phyloP scores from a whole-genome alignment of 2,888 invertebrate genomes.

The Drosophila heteroneura region DNA sequence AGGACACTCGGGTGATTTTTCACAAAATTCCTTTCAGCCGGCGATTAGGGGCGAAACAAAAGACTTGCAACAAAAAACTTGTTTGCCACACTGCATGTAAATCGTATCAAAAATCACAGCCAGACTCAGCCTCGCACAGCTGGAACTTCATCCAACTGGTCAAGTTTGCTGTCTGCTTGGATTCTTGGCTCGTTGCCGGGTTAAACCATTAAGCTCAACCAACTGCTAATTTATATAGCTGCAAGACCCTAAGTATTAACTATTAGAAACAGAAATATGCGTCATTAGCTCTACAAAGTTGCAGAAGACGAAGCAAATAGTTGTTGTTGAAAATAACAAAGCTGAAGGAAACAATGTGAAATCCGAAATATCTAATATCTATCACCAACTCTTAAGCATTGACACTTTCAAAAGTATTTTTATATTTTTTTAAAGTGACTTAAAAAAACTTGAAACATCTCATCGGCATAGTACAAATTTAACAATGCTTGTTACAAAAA shows the following conservation, averaged over 20 bases:
- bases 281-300: constrained; percentile 66
- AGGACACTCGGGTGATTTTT: constrained; percentile 69
- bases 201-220: constrained; percentile 44
- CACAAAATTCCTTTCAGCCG: constrained; percentile 52
- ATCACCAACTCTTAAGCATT: background rate
- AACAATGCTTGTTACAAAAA: too few relatives aligned
- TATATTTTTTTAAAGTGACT: background rate
- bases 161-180: constrained; percentile 15
- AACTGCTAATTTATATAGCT: constrained; percentile 68
- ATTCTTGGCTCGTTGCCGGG: background rate
- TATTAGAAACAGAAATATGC: constrained; percentile 55
- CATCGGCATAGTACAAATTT: background rate
- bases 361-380: background rate
- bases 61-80: constrained; percentile 63
- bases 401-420: background rate
- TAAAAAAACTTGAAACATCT: background rate
- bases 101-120: constrained; percentile 56
- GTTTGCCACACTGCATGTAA: constrained; percentile 57
- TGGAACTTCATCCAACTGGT: constrained; percentile 44
- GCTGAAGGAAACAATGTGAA: constrained; percentile 28
- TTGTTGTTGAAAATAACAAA: constrained; percentile 47
- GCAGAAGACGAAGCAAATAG: constrained; percentile 51
- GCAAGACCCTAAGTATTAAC: constrained; percentile 53
- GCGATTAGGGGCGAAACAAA: constrained; percentile 54
- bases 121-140: constrained; percentile 61